Percentiles rank a stretch among this genome's conserved stretches.
Evolutionary conservation across 2,113 vertebrate genomes (phyloP).

Genomic region (Emberiza fucata): DNA sequence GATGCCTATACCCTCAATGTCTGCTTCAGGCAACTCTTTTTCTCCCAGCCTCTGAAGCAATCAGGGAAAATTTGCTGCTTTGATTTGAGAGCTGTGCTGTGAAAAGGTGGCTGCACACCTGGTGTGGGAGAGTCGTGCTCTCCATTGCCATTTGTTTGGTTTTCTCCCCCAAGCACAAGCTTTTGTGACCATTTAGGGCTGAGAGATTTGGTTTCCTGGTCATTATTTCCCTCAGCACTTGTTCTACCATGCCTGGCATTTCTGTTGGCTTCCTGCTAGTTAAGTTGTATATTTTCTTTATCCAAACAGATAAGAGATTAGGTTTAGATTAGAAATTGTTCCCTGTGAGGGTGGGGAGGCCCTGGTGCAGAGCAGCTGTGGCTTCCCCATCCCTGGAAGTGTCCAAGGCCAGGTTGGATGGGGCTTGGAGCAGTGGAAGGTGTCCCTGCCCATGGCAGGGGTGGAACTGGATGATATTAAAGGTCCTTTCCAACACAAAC

Average conservation of each 20-base stretch:
- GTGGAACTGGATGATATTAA: background rate
- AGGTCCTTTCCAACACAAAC: background rate
- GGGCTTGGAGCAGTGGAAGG: rapidly evolving
- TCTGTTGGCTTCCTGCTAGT: background rate
- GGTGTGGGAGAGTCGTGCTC: background rate
- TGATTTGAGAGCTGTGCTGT: background rate
- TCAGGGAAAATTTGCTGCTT: background rate
- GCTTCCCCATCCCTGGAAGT: background rate
- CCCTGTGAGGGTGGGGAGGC: background rate
- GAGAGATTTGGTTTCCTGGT: background rate
- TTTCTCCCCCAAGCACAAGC: background rate
- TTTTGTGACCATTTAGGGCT: background rate
- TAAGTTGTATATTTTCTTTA: background rate
- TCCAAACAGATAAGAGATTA: background rate
- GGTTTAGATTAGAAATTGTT: background rate
- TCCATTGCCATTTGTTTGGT: background rate
- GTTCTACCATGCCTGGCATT: background rate
- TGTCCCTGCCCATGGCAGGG: background rate
- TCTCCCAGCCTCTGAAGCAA: background rate
- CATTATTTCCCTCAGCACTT: background rate
- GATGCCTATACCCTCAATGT: background rate
- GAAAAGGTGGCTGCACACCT: background rate
- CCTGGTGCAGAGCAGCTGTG: background rate
- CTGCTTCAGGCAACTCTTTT: background rate
- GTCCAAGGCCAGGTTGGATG: rapidly evolving